Percentiles rank a stretch among this genome's conserved stretches.
Conservation (phyloP, 1,140 invertebrate genomes). For the Sesamia nonagrioides region DNA sequence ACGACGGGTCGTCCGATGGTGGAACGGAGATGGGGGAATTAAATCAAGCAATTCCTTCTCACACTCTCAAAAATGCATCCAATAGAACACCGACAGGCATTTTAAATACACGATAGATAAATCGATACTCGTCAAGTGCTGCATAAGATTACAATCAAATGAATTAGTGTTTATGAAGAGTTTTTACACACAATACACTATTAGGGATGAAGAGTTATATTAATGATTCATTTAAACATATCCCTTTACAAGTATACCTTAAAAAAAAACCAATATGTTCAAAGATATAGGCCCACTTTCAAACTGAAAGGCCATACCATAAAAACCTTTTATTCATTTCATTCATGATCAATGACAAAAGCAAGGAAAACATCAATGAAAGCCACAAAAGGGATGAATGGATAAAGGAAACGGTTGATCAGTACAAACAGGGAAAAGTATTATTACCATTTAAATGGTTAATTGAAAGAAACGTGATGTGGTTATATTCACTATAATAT, state of each 20-base stretch:
- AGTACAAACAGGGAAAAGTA: neutral
- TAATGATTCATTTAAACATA: neutral
- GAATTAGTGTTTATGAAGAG: neutral
- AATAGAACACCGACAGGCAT: too few species aligned
- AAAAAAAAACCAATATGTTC: neutral
- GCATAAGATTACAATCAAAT: neutral
- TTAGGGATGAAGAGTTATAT: neutral
- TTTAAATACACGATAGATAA: too few species aligned
- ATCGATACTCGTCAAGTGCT: too few species aligned
- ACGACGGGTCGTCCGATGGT: too few species aligned
- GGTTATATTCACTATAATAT: too few species aligned
- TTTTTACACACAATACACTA: neutral
- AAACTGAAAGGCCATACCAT: too few species aligned
- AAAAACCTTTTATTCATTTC: too few species aligned
- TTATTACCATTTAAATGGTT: neutral
- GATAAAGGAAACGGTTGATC: neutral
- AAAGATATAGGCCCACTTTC: neutral
- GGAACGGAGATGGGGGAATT: too few species aligned
- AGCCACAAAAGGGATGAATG: neutral
- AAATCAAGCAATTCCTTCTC: too few species aligned
- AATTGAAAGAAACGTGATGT: neutral
- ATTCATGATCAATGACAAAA: too few species aligned
- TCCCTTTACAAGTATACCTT: neutral
- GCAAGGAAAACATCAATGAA: neutral
- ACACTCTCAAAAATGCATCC: too few species aligned